phyloP scores from a whole-genome alignment of 1,140 invertebrate species.

The Lordiphosa mommai region DNA sequence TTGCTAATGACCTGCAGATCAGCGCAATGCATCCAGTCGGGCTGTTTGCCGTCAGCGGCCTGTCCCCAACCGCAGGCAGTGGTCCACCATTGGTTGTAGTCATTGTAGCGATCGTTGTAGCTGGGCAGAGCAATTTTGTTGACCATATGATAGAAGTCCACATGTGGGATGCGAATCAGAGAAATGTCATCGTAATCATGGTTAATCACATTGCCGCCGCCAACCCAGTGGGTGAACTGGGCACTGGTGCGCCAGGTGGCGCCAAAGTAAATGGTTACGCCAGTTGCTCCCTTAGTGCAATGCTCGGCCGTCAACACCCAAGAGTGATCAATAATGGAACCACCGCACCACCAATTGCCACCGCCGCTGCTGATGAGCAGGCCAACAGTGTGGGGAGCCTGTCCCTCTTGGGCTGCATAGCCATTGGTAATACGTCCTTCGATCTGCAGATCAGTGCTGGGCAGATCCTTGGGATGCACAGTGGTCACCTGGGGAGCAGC shows the following conservation, averaged over 20 bases:
- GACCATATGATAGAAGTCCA: slow-evolving; percentile 30
- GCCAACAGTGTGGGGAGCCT: slow-evolving; percentile 80
- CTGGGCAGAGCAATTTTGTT: slow-evolving; percentile 32
- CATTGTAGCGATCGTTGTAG: slow-evolving; percentile 27
- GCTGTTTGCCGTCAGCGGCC: slow-evolving; percentile 15
- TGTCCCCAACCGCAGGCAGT: slow-evolving; percentile 40
- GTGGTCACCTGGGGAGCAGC: slow-evolving; percentile 17
- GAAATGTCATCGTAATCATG: slow-evolving; percentile 34
- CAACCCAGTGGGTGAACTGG: slow-evolving; percentile 26
- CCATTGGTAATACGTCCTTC: slow-evolving; percentile 56
- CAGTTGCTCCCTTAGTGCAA: slow-evolving; percentile 62
- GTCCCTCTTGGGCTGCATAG: slow-evolving; percentile 51
- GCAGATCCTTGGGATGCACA: slow-evolving; percentile 29
- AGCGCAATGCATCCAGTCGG: slow-evolving; percentile 28
- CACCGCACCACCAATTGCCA: slow-evolving; percentile 81
- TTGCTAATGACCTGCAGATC: slow-evolving; percentile 33
- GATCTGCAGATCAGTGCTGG: not conserved
- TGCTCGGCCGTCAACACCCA: slow-evolving; percentile 83
- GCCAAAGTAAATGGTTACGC: slow-evolving; percentile 37
- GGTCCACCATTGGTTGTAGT: slow-evolving; percentile 21
- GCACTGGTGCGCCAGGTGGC: slow-evolving; percentile 33
- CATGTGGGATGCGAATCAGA: slow-evolving; percentile 25
- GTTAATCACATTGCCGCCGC: slow-evolving; percentile 17
- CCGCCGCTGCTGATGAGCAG: slow-evolving; percentile 66
- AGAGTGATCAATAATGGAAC: slow-evolving; percentile 80